These are phyloP conservation scores for Proteles cristata DNA, from an alignment of 2,113 vertebrate species.

Conservation along the genomic window DNA sequence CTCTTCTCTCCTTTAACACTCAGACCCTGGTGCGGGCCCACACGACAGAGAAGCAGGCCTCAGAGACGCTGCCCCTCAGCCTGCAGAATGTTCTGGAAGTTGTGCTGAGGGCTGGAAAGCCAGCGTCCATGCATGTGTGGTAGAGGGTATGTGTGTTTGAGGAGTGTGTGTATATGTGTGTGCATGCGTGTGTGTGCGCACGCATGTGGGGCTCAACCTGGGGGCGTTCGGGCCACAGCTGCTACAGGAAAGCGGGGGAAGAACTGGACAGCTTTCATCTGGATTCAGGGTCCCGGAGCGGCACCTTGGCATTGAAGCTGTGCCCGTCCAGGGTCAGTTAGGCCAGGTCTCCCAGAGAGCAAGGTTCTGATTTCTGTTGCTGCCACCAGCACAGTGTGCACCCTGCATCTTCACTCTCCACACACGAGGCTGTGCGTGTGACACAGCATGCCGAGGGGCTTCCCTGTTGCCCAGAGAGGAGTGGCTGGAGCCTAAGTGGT, in stretches of 20 bases:
- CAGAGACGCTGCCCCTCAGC: too few species aligned
- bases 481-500: neutral
- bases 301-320: neutral
- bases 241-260: neutral
- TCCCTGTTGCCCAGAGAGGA: neutral
- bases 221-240: neutral
- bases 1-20: neutral
- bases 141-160: too few species aligned
- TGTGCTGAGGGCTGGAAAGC: neutral
- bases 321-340: neutral
- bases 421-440: neutral
- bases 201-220: neutral
- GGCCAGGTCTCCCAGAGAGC: neutral
- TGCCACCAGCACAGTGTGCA: rapidly evolving
- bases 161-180: neutral
- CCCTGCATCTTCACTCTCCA: neutral
- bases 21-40: neutral
- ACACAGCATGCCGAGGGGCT: neutral
- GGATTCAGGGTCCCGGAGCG: neutral
- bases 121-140: rapidly evolving
- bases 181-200: neutral
- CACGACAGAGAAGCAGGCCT: neutral
- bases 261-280: neutral
- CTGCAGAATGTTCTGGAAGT: neutral
- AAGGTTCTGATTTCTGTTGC: neutral